A percentile compares a stretch with the other conserved stretches of the same genome.
Conservation (phyloP, 2,888 invertebrate species). For the Drosophila affinis region DNA sequence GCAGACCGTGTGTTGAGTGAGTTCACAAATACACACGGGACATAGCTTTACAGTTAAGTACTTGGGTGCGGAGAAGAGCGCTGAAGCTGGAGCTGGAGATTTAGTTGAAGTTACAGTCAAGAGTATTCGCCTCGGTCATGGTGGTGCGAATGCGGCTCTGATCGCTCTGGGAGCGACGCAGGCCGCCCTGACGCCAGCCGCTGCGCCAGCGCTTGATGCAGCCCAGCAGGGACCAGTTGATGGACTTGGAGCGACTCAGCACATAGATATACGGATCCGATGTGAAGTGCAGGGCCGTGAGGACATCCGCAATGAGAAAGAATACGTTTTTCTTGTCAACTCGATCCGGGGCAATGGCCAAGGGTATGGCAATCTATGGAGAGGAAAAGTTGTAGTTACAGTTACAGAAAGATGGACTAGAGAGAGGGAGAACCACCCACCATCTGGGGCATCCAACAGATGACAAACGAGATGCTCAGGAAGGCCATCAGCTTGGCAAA, state of each 20-base stretch:
- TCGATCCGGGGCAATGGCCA: conserved; percentile 84
- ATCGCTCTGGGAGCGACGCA: conserved; percentile 81
- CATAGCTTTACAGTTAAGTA: conserved; percentile 38
- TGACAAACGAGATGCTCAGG: conserved; percentile 91
- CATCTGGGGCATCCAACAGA: conserved; percentile 95
- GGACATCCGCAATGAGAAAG: conserved; percentile 88
- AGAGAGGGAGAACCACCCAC: conserved; percentile 85
- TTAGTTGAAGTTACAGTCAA: conserved; percentile 80
- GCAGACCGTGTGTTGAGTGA: background rate
- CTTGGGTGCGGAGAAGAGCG: conserved; percentile 22
- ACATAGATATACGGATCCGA: conserved; percentile 94
- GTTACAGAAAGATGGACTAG: too few species aligned
- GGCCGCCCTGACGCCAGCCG: conserved; percentile 65
- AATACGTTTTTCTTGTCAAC: conserved; percentile 76
- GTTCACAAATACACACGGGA: background rate
- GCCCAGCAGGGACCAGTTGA: conserved; percentile 79
- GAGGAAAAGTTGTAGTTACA: conserved; percentile 9
- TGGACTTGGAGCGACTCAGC: conserved; percentile 86
- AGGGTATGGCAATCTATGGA: conserved; percentile 87
- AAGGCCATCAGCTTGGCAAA: conserved; percentile 94
- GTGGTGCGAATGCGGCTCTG: conserved; percentile 83
- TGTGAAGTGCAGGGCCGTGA: conserved; percentile 92
- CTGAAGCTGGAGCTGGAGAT: conserved; percentile 14
- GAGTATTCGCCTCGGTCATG: conserved; percentile 80
- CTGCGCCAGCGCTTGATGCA: conserved; percentile 82